Conservation (phyloP, 1,140 invertebrate species). For the Ctenoplectra terminalis region DNA sequence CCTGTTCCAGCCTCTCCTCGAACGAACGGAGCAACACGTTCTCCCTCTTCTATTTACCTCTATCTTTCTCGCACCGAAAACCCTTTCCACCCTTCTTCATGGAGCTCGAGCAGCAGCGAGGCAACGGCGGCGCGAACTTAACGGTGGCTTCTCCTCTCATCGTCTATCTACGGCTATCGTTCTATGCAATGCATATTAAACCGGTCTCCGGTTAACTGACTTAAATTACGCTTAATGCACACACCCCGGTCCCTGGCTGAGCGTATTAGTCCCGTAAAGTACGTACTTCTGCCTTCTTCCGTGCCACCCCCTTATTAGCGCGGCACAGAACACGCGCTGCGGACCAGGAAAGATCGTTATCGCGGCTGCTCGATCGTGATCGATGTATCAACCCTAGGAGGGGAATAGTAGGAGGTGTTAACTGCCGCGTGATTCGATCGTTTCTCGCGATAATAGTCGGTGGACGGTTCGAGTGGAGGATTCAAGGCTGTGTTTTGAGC, state of each 20-base stretch:
- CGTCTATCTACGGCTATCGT: constrained; percentile 38
- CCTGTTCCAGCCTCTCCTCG: neutral
- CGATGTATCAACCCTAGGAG: neutral
- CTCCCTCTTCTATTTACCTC: neutral
- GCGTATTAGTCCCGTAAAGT: constrained; percentile 22
- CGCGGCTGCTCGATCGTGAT: constrained; percentile 26
- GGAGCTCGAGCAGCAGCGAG: neutral
- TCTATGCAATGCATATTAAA: constrained; percentile 42
- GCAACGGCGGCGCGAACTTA: neutral
- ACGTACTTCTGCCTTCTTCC: constrained; percentile 37
- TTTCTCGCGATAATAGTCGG: neutral
- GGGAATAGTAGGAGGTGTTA: neutral
- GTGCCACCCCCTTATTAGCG: constrained; percentile 31
- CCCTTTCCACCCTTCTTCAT: neutral
- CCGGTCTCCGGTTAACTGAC: neutral
- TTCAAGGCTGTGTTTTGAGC: neutral
- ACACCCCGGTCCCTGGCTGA: neutral
- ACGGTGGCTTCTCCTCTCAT: constrained; percentile 23
- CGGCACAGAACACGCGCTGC: neutral
- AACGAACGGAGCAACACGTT: constrained; percentile 22
- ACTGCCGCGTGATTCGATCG: constrained; percentile 4
- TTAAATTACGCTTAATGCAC: constrained; percentile 32
- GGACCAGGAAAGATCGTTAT: neutral
- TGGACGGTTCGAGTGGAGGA: neutral
- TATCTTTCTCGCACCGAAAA: too few relatives aligned